phyloP scores from a whole-genome alignment of 2,888 invertebrate genomes.

The Melieria omissa region DNA sequence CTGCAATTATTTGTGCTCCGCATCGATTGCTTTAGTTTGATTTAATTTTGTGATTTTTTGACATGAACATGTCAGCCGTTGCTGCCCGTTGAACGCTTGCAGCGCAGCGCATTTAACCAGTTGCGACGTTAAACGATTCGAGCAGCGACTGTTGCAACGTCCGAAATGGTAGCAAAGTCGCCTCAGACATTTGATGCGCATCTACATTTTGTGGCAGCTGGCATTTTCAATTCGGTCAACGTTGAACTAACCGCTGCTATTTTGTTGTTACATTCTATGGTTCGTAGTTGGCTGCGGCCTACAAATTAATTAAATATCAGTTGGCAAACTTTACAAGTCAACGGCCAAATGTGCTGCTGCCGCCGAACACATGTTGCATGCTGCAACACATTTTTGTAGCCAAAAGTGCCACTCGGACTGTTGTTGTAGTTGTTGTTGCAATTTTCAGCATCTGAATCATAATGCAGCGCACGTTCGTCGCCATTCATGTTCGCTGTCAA shows the following conservation, averaged over 20 bases:
- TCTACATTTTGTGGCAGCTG: too few species aligned
- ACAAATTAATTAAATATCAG: constrained; percentile 33
- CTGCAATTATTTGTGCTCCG: constrained; percentile 24
- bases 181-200: too few species aligned
- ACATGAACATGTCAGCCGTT: constrained; percentile 11
- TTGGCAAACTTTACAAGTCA: constrained; percentile 7
- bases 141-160: too few species aligned
- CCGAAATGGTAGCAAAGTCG: too few species aligned
- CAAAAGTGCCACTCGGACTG: neutral
- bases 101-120: neutral
- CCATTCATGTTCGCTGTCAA: constrained; percentile 39
- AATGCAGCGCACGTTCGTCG: constrained; percentile 34
- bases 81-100: constrained; percentile 20
- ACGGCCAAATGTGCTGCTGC: constrained; percentile 3
- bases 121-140: neutral
- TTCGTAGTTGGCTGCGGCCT: neutral
- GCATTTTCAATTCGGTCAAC: too few species aligned
- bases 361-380: constrained; percentile 17
- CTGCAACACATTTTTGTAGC: constrained; percentile 1
- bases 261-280: too few species aligned
- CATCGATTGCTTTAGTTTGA: constrained; percentile 28
- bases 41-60: constrained; percentile 25
- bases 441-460: constrained; percentile 28
- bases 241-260: too few species aligned
- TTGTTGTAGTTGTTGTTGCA: neutral